Evolutionary conservation across 2,113 vertebrate species (phyloP), one percentile per base, ranked within the genome.

Genomic region (Myiozetetes cayanensis): DNA sequence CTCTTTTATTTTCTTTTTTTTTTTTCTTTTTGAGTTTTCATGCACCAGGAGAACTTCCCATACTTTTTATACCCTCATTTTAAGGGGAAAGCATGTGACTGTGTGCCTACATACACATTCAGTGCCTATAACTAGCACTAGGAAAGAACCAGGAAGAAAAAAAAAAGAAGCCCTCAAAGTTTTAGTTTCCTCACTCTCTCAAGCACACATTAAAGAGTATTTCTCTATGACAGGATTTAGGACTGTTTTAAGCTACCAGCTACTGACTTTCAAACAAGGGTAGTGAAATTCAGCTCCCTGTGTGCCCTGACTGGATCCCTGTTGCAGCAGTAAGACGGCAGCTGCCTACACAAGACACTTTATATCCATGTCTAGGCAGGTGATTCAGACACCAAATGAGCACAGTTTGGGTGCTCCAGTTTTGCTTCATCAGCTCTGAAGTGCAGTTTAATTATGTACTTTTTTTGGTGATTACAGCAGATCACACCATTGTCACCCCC

Each of bases 201-300:
- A 73, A 93, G 46, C 8, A 94, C n/a, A 53, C 8, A 85, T 94
- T 79, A 62, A 94, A 62, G 27, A 66, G 18, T 55, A 44, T 67
- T 91, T 94, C 94, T 88, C 84, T 88, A 66, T 19, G 55, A n/a
- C n/a, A 90, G 67, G 30, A 88, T 91, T 94, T 94, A 93, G 35
- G 35, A 79, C 43, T 67, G 46, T 63, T 96, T 93, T 90, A 95
- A 95, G 67, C 35, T 39, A 89, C 83, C 79, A 88, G 33, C 72
- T 81, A 71, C 59, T 71, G 55, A 37, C 53, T 77, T 43, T 88
- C 63, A 84, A 88, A 84, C 37, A 83, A 50, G 3, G 31, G 33
- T 19, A 74, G 33, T 67, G 65, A 94, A 81, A 84, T 90, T 93
- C 62, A 24, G 15, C 50, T 92, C 59, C 72, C 25, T 1, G 0